Evolutionary conservation across 2,888 invertebrate genomes (phyloP).

Genomic region (Blastobasis lacticolella): DNA sequence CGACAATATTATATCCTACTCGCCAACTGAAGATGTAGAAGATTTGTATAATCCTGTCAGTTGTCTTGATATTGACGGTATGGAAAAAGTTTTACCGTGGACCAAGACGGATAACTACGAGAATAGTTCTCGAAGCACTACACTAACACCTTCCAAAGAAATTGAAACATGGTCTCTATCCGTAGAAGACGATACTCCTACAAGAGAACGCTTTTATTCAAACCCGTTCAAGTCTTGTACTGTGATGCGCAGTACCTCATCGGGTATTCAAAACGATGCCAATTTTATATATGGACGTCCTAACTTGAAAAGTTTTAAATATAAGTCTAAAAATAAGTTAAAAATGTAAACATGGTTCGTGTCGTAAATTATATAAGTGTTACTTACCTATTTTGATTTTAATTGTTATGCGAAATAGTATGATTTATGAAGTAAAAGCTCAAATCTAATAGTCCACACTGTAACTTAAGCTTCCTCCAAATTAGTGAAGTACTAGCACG

Average conservation of each 20-base stretch:
- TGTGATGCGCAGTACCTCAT: conserved; percentile 16
- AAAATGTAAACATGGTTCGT: conserved; percentile 15
- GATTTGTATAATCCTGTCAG: background rate
- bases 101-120: too few relatives aligned
- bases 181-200: conserved; percentile 17
- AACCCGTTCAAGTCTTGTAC: conserved; percentile 21
- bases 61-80: conserved; percentile 7
- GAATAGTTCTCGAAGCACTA: background rate
- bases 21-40: conserved; percentile 13
- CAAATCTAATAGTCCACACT: too few relatives aligned
- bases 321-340: conserved; percentile 32
- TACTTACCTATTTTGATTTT: background rate
- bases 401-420: background rate
- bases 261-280: conserved; percentile 4
- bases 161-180: conserved; percentile 46
- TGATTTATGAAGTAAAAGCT: too few relatives aligned
- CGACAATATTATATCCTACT: conserved; percentile 20
- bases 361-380: background rate
- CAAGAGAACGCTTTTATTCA: conserved; percentile 1
- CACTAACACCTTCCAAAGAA: conserved; percentile 29
- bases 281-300: conserved; percentile 9
- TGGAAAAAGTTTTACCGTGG: too few relatives aligned
- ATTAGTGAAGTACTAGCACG: too few relatives aligned
- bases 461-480: too few relatives aligned
- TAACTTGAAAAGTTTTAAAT: conserved; percentile 40